Base-by-base conservation (phyloP, 2,113 vertebrate genomes). In the Epinephelus moara region DNA sequence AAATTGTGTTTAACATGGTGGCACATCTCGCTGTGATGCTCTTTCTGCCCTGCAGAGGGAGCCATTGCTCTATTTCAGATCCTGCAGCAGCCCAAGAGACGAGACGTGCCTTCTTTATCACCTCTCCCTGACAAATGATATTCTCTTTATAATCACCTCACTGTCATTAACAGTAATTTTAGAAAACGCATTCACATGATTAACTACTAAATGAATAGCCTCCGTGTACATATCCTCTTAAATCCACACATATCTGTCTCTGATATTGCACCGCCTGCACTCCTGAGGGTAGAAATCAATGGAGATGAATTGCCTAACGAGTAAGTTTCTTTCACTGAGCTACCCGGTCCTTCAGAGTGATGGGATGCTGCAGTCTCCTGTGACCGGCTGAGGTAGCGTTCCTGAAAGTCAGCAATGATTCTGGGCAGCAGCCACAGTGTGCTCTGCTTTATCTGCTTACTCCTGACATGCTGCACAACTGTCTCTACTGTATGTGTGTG, bases 31-130 rank as follows among this genome's bases (percentile, higher is more conserved):
- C 50, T 60, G 69, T 52, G 50, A 57, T 85, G 3, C 56, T 13
- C 12, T 18, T 72, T 15, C 10, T 6, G 27, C n/a, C 25, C 92
- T 88, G 82, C 84, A 94, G 94, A 91, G 92, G 92, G 94, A 42
- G 90, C 88, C 80, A 89, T 92, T 87, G 87, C 84, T 91, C 90
- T 56, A 93, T 69, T 78, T 63, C 63, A 87, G 56, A 10, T 45
- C 53, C 50, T 59, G 6, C 40, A 64, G 53, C 33, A n/a, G 37
- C 23, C 11, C 33, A 37, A 15, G 25, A 23, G 52, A 9, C 4
- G 6, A 30, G n/a, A 37, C 12, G 0, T 15, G n/a, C 40, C 55
- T 73, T 61, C 37, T 61, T 37, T 13, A 59, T 72, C 33, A 50
- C 57, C 25, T 85, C 42, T 64, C 12, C 40, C 57, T 71, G 14